Percentiles rank a stretch among this genome's conserved stretches.
Evolutionary conservation across 2,113 vertebrate species (phyloP).

Genomic region (Menura novaehollandiae): DNA sequence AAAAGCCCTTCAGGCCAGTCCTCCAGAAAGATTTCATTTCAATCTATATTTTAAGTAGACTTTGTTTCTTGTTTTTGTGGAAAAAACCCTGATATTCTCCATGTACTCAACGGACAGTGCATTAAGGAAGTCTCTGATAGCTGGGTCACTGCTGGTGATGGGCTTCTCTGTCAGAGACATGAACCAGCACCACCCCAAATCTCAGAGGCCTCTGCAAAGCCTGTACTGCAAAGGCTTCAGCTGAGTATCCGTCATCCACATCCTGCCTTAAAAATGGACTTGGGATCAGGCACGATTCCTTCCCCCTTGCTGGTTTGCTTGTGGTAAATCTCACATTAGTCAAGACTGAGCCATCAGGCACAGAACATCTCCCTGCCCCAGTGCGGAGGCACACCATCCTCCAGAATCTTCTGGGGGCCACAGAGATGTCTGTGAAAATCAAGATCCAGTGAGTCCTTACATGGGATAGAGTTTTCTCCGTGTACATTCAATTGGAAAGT

Average conservation of each 20-base stretch:
- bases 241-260: not conserved
- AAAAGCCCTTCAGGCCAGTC: conserved; percentile 68
- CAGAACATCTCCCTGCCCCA: not conserved
- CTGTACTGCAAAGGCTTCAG: not conserved
- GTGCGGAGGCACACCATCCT: not conserved
- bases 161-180: not conserved
- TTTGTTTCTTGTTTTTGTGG: conserved; percentile 31
- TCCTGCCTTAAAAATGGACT: not conserved
- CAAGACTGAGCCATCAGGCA: not conserved
- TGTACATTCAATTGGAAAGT: not conserved
- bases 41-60: conserved; percentile 38
- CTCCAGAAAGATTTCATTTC: conserved; percentile 78
- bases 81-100: not conserved
- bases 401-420: not conserved
- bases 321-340: not conserved
- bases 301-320: not conserved
- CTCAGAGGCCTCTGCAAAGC: not conserved
- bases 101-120: not conserved
- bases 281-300: not conserved
- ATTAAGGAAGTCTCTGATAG: not conserved
- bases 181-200: not conserved
- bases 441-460: not conserved
- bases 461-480: not conserved
- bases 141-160: not conserved
- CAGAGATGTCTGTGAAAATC: not conserved